Conservation (phyloP, 2,797 vertebrate species). For the Catharus ustulatus region DNA sequence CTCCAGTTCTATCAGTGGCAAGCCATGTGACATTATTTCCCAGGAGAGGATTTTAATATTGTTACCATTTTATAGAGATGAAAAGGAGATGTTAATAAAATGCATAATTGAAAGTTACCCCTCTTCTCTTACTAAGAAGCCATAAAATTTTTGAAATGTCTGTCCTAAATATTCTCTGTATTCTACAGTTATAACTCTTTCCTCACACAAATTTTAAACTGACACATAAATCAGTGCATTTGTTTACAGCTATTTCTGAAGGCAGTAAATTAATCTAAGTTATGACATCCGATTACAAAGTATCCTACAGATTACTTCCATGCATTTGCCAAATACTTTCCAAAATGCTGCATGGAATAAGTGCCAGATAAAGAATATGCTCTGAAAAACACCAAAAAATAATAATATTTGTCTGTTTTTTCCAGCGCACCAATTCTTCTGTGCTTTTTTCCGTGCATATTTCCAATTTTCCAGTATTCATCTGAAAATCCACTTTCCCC, state of each 20-base stretch:
- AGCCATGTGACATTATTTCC: constrained; percentile 25
- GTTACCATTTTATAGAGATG: constrained; percentile 18
- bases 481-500: background rate
- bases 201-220: background rate
- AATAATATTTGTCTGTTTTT: background rate
- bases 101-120: constrained; percentile 12
- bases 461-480: constrained; percentile 27
- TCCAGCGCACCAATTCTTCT: background rate
- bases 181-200: background rate
- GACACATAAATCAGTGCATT: background rate
- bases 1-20: background rate
- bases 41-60: constrained; percentile 13
- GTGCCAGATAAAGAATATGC: background rate
- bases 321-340: constrained; percentile 21
- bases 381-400: background rate
- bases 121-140: background rate
- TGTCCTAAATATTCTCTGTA: constrained; percentile 18
- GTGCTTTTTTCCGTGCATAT: background rate
- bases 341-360: background rate
- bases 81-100: constrained; percentile 25
- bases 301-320: background rate
- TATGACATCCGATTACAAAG: background rate
- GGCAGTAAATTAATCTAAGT: constrained; percentile 4
- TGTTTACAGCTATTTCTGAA: background rate
- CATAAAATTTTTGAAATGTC: background rate